Evolutionary conservation across 2,113 vertebrate species (phyloP).

Genomic region (Riparia riparia): DNA sequence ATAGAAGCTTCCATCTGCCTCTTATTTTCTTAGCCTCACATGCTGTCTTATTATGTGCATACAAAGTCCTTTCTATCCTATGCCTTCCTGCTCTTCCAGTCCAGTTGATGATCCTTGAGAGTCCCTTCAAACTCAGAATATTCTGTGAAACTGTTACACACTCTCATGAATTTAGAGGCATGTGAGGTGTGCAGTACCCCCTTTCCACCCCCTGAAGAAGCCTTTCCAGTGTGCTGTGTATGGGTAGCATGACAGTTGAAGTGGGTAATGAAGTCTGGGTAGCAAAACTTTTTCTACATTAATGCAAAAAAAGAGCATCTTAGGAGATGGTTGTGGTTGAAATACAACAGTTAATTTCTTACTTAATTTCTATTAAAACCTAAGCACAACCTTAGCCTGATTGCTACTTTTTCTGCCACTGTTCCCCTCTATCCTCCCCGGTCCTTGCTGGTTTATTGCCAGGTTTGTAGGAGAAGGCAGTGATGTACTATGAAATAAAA

Average conservation of each 20-base stretch:
- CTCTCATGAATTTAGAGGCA: neutral
- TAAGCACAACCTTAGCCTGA: neutral
- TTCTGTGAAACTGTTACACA: neutral
- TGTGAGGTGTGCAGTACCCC: neutral
- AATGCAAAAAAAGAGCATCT: neutral
- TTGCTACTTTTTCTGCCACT: neutral
- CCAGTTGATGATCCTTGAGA: neutral
- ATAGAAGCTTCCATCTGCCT: neutral
- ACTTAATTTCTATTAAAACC: neutral
- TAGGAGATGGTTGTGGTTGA: neutral
- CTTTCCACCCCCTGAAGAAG: neutral
- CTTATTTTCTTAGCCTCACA: neutral
- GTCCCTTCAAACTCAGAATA: neutral
- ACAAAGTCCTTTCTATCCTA: neutral
- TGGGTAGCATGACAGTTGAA: neutral
- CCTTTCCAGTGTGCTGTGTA: neutral
- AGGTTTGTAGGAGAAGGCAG: neutral
- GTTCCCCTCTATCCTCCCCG: neutral
- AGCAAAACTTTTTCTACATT: neutral
- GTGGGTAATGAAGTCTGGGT: neutral
- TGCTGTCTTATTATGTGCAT: neutral
- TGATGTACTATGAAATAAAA: neutral
- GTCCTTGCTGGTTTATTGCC: neutral
- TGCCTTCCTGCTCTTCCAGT: neutral
- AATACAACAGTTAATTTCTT: neutral